Evolutionary conservation across 1,140 invertebrate species (phyloP), one percentile per base, ranked within the genome.

Genomic region (Drosophila azteca): DNA sequence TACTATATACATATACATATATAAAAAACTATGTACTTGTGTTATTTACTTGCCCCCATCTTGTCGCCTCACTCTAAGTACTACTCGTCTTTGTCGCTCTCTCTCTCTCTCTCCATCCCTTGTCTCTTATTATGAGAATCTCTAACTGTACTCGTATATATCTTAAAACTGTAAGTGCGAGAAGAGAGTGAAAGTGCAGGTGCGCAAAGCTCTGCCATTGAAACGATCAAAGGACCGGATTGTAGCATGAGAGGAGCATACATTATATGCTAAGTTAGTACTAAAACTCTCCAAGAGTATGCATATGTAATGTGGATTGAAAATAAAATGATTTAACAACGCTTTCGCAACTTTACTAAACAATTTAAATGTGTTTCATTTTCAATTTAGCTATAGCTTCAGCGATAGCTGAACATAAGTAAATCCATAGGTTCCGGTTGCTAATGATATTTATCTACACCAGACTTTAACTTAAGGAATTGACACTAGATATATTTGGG

Each of bases 271-370:
- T 70, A 60, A 29, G 50, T 49, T 70, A 71, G 57, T 39, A 62
- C 58, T 60, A 61, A 53, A 73, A 74, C 71, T 73, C 71, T 74
- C 51, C 68, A 74, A 74, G 71, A 74, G 71, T 74, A 5, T 26
- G 60, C 69, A 73, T 73, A 73, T 75, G 69, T 73, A 75, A 73
- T 62, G 73, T 57, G 69, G 35, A 73, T 65, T 52, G 61, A 72
- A 60, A 73, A 74, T 73, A 74, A 74, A 73, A 73, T 69, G 29
- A 71, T 67, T 71, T 55, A 57, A 74, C 69, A 75, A 75, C 69
- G 71, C 71, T 75, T 75, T 75, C 71, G 71, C 71, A 74, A 75
- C 71, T 75, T 75, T 73, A 75, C 71, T 74, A 73, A 73, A 70
- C 68, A 71, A 52, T 22, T 35, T 3, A 6, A 2, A 22, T 3